phyloP scores from a whole-genome alignment of 2,113 vertebrate genomes.

The Sinocyclocheilus grahami region DNA sequence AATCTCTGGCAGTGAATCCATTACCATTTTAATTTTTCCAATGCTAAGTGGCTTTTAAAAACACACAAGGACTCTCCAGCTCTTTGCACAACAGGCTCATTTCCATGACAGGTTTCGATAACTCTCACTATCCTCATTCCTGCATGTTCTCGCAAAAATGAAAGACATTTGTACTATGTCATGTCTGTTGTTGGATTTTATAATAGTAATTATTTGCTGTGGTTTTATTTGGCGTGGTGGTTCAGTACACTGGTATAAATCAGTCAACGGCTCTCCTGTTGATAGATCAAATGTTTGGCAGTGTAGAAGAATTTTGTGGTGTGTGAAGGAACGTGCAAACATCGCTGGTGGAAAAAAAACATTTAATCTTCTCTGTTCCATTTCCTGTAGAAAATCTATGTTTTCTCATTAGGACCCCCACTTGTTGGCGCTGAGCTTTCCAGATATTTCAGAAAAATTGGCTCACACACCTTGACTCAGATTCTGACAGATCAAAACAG shows the following conservation, averaged over 20 bases:
- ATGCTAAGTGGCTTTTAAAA: conserved; percentile 8
- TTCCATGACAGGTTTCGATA: background rate
- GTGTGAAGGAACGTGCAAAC: conserved; percentile 49
- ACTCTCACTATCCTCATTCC: background rate
- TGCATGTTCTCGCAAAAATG: conserved; percentile 1
- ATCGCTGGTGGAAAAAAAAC: conserved; percentile 36
- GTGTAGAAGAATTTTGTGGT: conserved; percentile 14
- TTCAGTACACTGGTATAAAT: conserved; percentile 44
- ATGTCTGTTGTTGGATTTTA: conserved; percentile 32
- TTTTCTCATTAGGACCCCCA: conserved; percentile 29
- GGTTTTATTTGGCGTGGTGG: conserved; percentile 43
- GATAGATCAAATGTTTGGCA: conserved; percentile 48
- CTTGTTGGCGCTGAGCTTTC: background rate
- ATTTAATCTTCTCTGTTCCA: conserved; percentile 13
- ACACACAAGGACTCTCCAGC: background rate
- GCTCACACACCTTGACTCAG: background rate
- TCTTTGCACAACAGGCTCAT: conserved; percentile 29
- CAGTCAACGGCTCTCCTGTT: conserved; percentile 15
- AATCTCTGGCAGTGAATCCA: conserved; percentile 6
- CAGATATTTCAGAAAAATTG: conserved; percentile 13
- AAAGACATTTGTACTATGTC: background rate
- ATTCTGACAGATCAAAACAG: background rate
- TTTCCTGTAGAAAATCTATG: conserved; percentile 23
- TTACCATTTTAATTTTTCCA: conserved; percentile 20
- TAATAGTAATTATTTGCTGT: conserved; percentile 33